Base-by-base conservation (phyloP, 2,888 invertebrate species). In the Apodemia duryi region DNA sequence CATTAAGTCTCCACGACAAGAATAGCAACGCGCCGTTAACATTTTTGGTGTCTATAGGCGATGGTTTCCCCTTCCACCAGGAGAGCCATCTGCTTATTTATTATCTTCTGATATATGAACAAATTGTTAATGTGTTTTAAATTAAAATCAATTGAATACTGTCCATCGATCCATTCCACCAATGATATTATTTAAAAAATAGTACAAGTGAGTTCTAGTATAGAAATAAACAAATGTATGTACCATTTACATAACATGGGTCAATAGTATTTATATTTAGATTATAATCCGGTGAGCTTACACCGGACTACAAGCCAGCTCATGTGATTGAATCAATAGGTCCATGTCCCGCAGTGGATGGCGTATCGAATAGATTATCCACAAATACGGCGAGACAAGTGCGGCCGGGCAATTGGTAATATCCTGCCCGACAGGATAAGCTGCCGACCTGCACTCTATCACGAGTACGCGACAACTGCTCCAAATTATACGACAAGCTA, bases 361-460 rank as follows among this genome's bases (percentile, higher is more conserved):
- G 57, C 57, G 57, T 57, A 54, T 51, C 51, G 51, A 51, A 51
- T 54, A 54, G 54, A 54, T 54, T 54, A 54, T 54, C 54, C 54
- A 54, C 54, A 54, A 54, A 54, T 54, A 54, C 54, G 54, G 28
- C 54, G 54, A 54, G 54, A 54, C 54, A 54, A 54, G 54, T 54
- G 54, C 54, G 54, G 54, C 54, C 10, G 54, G 54, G 51, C 54
- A 54, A 54, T 54, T 54, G 54, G 54, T 54, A 54, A 54, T 54
- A 54, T 54, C 54, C 54, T 54, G 54, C n/a, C 54, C 10, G 54
- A 54, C 54, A 54, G 54, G 54, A 54, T 54, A 29, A 54, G 54
- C 54, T 29, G 54, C 54, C 54, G 54, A 54, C 54, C 54, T 54
- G 54, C 54, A 54, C 29, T 54, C 54, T 29, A 54, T 54, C 54